These are phyloP conservation scores for Laticauda laticaudata DNA, from an alignment of 2,113 vertebrate genomes.

Conservation along the genomic window DNA sequence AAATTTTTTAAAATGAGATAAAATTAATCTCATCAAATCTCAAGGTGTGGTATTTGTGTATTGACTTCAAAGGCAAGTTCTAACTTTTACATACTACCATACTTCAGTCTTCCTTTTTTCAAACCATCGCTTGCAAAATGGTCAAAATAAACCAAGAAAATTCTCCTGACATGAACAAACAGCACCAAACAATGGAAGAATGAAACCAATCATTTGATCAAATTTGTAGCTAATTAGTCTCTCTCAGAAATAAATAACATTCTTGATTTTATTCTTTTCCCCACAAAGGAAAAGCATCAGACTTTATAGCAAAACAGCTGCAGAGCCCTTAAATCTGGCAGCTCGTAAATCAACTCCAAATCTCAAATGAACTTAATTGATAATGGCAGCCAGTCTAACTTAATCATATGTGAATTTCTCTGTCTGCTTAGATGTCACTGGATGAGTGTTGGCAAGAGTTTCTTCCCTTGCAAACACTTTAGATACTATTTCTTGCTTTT, in stretches of 20 bases:
- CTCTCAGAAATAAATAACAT: background rate
- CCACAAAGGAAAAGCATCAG: conserved; percentile 1
- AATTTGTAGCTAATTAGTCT: background rate
- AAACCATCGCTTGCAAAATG: too few relatives aligned
- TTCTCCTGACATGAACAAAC: background rate
- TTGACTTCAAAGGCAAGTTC: background rate
- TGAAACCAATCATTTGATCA: background rate
- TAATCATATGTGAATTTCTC: conserved; percentile 65
- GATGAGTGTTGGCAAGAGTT: conserved; percentile 63
- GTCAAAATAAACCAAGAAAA: background rate
- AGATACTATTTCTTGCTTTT: conserved; percentile 74
- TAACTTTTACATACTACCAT: background rate
- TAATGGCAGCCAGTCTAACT: conserved; percentile 69
- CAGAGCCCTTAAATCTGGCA: conserved; percentile 38
- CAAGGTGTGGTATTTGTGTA: background rate
- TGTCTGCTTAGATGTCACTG: conserved; percentile 63
- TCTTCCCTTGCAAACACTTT: conserved; percentile 70
- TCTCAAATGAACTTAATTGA: conserved; percentile 67
- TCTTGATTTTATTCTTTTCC: background rate
- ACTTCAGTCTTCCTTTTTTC: background rate
- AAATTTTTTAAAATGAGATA: background rate
- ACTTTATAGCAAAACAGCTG: conserved; percentile 27
- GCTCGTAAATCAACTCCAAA: conserved; percentile 29
- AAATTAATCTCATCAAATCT: background rate
- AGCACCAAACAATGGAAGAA: background rate